phyloP scores from a whole-genome alignment of 2,113 vertebrate species.

The Indri indri region DNA sequence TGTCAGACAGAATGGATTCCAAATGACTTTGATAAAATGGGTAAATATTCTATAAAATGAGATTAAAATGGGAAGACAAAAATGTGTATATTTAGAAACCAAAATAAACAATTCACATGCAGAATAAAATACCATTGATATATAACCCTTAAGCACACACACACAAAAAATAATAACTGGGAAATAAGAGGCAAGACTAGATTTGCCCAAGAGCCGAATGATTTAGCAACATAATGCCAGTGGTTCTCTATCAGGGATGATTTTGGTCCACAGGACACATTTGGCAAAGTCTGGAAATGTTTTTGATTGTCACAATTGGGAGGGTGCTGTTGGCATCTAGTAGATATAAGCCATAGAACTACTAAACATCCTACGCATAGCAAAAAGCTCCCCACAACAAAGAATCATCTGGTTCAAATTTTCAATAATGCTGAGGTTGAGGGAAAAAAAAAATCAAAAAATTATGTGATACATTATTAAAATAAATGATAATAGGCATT shows the following conservation, averaged over 20 bases:
- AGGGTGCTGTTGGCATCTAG: background rate
- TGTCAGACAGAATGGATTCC: background rate
- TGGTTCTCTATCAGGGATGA: background rate
- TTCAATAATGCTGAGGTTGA: conserved; percentile 2
- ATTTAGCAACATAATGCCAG: background rate
- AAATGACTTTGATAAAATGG: background rate
- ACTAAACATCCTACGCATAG: background rate
- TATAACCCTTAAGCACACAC: background rate
- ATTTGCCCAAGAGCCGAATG: background rate
- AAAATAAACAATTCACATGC: background rate
- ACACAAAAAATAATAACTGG: background rate
- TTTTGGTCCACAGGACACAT: background rate
- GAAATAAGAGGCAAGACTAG: background rate
- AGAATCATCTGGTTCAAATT: background rate
- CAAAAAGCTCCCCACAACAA: background rate
- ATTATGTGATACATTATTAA: background rate
- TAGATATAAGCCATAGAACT: background rate
- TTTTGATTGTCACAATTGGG: background rate
- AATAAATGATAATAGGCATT: background rate
- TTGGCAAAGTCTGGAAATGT: background rate
- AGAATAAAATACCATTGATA: background rate
- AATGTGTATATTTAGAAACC: background rate
- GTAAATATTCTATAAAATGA: background rate
- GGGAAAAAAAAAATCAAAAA: background rate
- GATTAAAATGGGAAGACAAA: background rate